Evolutionary conservation across 92 coral and sea anemone species (phyloP).

Genomic region (Bergia puertoricense): DNA sequence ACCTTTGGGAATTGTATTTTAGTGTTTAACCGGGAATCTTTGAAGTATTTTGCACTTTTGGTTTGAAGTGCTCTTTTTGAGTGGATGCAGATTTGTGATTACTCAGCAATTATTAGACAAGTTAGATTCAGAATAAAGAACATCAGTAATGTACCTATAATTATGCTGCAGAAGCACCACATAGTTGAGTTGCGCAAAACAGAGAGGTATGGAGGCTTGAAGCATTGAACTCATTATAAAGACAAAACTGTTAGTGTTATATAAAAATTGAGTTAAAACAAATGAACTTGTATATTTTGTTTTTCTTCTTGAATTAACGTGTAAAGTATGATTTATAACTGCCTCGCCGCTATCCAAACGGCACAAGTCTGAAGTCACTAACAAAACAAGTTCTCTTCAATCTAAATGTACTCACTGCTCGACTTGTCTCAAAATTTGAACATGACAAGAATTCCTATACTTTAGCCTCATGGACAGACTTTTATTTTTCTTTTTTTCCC

Average conservation of each 20-base stretch:
- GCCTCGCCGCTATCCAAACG: not conserved
- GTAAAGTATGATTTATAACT: not conserved
- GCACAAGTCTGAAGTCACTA: not conserved
- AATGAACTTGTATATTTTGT: too few species aligned
- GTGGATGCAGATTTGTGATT: not conserved
- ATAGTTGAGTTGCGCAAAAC: not conserved
- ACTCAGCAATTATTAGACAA: not conserved
- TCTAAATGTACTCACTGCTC: not conserved
- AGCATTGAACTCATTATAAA: not conserved
- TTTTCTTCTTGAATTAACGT: too few species aligned
- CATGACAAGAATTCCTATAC: too few species aligned
- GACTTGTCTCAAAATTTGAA: not conserved
- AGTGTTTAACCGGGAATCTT: not conserved
- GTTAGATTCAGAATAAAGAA: not conserved
- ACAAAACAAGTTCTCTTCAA: not conserved
- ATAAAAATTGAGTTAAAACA: too few species aligned
- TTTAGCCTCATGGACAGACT: not conserved
- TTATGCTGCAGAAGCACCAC: not conserved
- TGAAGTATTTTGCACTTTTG: not conserved
- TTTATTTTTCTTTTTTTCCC: too few species aligned
- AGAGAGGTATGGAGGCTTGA: too few species aligned
- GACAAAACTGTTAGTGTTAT: not conserved
- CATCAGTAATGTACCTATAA: not conserved
- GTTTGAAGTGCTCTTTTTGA: not conserved
- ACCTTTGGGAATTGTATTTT: not conserved